Percentiles rank a stretch among this genome's conserved stretches.
Conservation (phyloP, 2,797 vertebrate genomes). For the Sebastes trivittatus region DNA sequence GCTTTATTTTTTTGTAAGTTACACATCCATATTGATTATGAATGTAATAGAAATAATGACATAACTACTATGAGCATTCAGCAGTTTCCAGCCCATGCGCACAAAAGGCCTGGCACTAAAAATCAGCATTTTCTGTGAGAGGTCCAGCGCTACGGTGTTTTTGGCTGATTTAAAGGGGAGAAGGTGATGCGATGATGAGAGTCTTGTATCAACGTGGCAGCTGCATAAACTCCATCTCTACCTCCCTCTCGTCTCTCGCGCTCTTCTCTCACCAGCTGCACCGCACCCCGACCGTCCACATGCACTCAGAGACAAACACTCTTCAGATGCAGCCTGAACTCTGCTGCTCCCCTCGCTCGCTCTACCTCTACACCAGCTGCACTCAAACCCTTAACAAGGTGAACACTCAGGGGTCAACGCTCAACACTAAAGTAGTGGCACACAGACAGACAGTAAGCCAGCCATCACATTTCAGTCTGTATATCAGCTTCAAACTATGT, state of each 20-base stretch:
- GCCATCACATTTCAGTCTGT: conserved; percentile 52
- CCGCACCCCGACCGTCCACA: conserved; percentile 62
- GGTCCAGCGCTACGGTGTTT: conserved; percentile 38
- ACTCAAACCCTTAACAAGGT: conserved; percentile 81
- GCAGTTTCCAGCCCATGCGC: background rate
- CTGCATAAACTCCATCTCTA: conserved; percentile 78
- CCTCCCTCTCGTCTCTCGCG: conserved; percentile 54
- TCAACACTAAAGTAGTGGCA: conserved; percentile 52
- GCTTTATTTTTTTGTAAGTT: background rate
- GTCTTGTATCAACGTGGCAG: conserved; percentile 72
- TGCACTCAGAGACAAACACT: conserved; percentile 78
- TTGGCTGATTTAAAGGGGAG: conserved; percentile 53
- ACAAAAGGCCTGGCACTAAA: conserved; percentile 21
- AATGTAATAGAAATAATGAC: conserved; percentile 3
- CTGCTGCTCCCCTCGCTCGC: conserved; percentile 68
- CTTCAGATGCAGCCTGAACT: conserved; percentile 80
- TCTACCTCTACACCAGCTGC: conserved; percentile 79
- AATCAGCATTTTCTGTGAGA: conserved; percentile 12
- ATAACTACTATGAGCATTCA: background rate
- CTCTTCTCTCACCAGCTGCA: conserved; percentile 78
- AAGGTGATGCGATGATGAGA: conserved; percentile 70
- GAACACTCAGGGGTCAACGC: conserved; percentile 75
- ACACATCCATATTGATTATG: background rate
- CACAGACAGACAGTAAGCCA: conserved; percentile 43
- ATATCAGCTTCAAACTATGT: conserved; percentile 47